Conservation (phyloP, 2,797 vertebrate genomes). For the Pseudotriccus pelzelni region DNA sequence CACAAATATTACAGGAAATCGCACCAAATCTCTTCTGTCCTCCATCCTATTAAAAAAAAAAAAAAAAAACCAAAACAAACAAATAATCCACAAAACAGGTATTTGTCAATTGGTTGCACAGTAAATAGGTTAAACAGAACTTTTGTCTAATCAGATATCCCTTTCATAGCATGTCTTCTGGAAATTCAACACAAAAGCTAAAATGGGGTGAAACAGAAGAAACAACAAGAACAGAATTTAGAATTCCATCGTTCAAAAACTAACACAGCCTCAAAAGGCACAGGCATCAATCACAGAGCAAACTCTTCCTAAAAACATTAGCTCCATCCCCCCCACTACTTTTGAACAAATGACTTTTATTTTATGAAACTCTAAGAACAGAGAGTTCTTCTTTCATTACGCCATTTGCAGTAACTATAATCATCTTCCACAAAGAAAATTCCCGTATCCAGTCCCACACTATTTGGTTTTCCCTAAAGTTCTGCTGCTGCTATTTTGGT, state of each 20-base stretch:
- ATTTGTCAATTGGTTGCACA: not conserved
- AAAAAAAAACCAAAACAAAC: not conserved
- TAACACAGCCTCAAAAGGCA: not conserved
- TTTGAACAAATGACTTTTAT: not conserved
- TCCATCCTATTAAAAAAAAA: constrained; percentile 81
- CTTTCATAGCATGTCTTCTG: not conserved
- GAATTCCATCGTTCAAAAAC: not conserved
- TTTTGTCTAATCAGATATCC: not conserved
- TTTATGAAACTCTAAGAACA: not conserved
- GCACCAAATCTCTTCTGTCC: constrained; percentile 95
- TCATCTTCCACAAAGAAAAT: not conserved
- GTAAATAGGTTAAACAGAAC: not conserved
- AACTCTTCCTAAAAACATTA: not conserved
- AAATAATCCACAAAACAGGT: not conserved
- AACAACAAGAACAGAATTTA: not conserved
- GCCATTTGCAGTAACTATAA: not conserved
- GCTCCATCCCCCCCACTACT: not conserved
- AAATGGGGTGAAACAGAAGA: not conserved
- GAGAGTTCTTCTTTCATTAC: not conserved
- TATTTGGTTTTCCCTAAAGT: not conserved
- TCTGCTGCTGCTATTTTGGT: not conserved
- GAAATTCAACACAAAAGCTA: not conserved
- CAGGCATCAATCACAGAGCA: not conserved
- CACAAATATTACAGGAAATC: constrained; percentile 92
- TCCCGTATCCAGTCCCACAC: not conserved